Conservation (phyloP, 23 tunicate genomes). For the Clavelina lepadiformis region DNA sequence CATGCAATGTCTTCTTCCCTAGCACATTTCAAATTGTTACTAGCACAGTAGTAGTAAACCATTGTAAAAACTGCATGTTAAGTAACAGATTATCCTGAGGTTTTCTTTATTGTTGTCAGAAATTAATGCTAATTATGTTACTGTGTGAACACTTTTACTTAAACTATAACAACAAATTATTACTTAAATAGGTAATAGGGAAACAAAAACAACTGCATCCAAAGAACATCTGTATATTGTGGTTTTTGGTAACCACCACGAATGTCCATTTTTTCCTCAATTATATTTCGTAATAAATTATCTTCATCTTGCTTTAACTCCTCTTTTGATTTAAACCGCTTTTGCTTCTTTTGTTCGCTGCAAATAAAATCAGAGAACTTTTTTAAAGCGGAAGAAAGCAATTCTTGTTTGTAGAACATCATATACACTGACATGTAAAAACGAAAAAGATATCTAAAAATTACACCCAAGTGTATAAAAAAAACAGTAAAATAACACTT, state of each 20-base stretch:
- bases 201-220: constrained; percentile 64
- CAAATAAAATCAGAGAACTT: too few relatives aligned
- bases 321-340: constrained; percentile 52
- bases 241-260: constrained; percentile 95
- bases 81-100: too few relatives aligned
- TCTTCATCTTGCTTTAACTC: constrained; percentile 86
- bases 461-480: too few relatives aligned
- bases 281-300: constrained; percentile 50
- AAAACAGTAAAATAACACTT: too few relatives aligned
- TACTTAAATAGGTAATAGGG: constrained; percentile 66
- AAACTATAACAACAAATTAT: background rate
- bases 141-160: too few relatives aligned
- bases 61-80: background rate
- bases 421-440: too few relatives aligned
- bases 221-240: constrained; percentile 65
- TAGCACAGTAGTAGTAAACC: background rate
- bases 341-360: constrained; percentile 36
- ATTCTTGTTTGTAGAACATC: too few relatives aligned
- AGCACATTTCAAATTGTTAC: background rate
- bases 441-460: too few relatives aligned
- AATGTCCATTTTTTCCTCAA: constrained; percentile 92
- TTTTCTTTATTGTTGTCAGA: too few relatives aligned
- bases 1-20: background rate
- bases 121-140: too few relatives aligned
- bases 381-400: too few relatives aligned